Percentiles rank a stretch among this genome's conserved stretches.
phyloP scores from a whole-genome alignment of 2,797 vertebrate genomes.

The Molossus alvarezi region DNA sequence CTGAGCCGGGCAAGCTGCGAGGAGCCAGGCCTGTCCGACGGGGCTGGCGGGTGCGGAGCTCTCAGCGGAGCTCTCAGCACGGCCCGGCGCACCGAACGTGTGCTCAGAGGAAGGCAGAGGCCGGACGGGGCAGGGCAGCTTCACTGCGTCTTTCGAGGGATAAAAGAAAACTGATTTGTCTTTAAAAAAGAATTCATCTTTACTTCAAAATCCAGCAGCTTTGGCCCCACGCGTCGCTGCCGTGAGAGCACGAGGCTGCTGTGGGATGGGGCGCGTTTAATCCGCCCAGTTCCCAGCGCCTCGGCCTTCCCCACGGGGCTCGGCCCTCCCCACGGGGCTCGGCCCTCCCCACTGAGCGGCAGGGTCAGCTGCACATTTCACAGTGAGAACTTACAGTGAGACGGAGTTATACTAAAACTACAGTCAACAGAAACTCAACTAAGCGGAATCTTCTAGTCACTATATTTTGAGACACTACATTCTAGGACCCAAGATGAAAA shows the following conservation, averaged over 20 bases:
- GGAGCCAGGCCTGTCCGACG: too few species aligned
- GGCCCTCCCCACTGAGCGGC: background rate
- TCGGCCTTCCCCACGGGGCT: background rate
- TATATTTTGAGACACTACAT: background rate
- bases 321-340: background rate
- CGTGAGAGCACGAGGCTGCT: background rate
- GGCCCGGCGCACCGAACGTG: background rate
- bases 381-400: background rate
- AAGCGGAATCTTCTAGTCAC: background rate
- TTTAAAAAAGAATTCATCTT: background rate
- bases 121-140: background rate
- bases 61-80: too few species aligned
- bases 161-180: slow-evolving; percentile 1
- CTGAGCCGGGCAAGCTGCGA: fast-evolving
- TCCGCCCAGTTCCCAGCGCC: background rate
- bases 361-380: background rate
- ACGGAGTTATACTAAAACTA: background rate
- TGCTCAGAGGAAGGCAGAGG: background rate
- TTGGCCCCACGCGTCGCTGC: background rate
- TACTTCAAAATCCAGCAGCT: background rate
- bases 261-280: too few species aligned
- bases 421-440: background rate
- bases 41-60: too few species aligned
- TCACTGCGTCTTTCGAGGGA: background rate
- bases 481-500: background rate